Evolutionary conservation across 2,797 vertebrate species (phyloP), one percentile per base, ranked within the genome.

Genomic region (Scomberomorus guttatus): DNA sequence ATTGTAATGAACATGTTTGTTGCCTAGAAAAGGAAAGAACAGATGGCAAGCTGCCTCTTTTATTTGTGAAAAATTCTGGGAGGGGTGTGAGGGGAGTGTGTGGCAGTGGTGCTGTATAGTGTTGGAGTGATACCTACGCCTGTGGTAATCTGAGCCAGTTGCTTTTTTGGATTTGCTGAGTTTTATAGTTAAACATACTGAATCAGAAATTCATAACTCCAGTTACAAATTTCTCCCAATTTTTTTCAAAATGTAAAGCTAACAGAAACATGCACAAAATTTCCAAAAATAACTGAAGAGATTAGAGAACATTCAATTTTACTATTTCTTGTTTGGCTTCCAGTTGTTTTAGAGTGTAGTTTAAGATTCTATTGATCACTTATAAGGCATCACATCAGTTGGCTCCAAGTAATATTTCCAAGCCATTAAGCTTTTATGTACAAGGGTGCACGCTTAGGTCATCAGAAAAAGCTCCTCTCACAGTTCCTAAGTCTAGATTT

Each of bases 31-130:
- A 72, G 48, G 67, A 27, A 68, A 63, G 68, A 84, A 52, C 85
- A 87, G 88, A 86, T 86, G 88, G 79, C 75, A 11, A 6, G 22
- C 54, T 57, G 66, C 63, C 72, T 78, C 67, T 69, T 77, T 50
- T 71, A 50, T 77, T 72, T 71, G 62, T 77, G 72, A 70, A 37
- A 64, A 67, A 48, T 82, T 63, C 84, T 68, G 18, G 27, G 39
- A 77, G 83, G 42, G 32, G 67, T 79, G 55, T 59, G 9, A 60
- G 44, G 63, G 51, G 63, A 52, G 73, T 39, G 56, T 70, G 83
- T 73, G 82, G 82, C 68, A 65, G 46, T 50, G 29, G 24, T 59
- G 58, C 56, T 44, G n/a, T 48, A 48, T 55, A n/a, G 60, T 64
- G 60, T 62, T 6, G 14, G 56, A 66, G 46, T 64, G 42, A 74